Evolutionary conservation across 2,797 vertebrate species (phyloP), one percentile per base, ranked within the genome.

Genomic region (Lepidocolaptes lacrymiger): DNA sequence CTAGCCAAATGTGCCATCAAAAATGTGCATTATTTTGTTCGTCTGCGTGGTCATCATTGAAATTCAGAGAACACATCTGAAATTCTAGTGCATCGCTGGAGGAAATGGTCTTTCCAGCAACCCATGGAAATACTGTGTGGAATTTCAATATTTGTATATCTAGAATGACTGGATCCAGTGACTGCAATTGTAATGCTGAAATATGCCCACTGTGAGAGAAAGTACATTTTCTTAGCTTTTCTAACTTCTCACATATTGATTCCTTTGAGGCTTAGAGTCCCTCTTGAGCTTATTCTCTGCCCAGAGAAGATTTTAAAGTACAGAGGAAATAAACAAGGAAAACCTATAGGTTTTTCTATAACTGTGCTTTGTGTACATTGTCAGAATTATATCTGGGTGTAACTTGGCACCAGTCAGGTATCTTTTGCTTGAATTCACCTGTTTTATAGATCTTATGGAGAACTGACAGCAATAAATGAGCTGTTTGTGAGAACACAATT

Each of bases 11-110:
- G 71, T 72, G 74, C 85, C 85, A 93, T 96, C 82, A 89, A 85
- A 96, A 96, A 94, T 91, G 91, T 91, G 88, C 92, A 94, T 97
- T 93, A 91, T 94, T 96, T 93, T 85, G 85, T 91, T 94, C 62
- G 44, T 88, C 93, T 95, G 71, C 68, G 46, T 87, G 58, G 74
- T 75, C 77, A 90, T 75, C 74, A 96, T 87, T 88, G 93, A 85
- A 87, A 95, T 91, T 95, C 93, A 91, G 81, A 93, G 73, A 81
- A 81, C 8, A 21, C 21, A 41, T 73, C 36, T 79, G 77, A 86
- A 95, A 92, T 82, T 56, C 61, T 58, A 58, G 41, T 48, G 63
- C 63, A 14, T 46, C 46, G 43, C 68, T 90, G 48, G 75, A 74
- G n/a, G 44, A 83, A 93, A 93, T 5, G 44, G 52, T 80, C 49